A percentile compares a stretch with the other conserved stretches of the same genome.
These are phyloP conservation scores for Drosophila kuntzei DNA, from an alignment of 2,888 invertebrate genomes.

Conservation along the genomic window DNA sequence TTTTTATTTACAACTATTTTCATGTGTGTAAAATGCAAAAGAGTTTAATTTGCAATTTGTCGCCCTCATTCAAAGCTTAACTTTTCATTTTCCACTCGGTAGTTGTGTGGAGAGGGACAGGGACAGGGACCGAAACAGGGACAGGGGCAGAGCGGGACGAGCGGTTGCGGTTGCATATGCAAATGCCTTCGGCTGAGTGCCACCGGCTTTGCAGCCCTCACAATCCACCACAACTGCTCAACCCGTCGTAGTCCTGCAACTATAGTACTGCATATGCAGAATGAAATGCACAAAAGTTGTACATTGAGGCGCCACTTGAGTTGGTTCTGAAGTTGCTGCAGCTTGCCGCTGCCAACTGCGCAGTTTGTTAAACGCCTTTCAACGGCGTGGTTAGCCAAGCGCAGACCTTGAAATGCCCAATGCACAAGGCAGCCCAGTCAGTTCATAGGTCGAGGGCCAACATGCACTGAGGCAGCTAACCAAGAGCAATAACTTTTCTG, in stretches of 20 bases:
- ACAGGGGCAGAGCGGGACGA: not conserved
- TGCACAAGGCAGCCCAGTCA: conserved; percentile 18
- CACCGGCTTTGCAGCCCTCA: conserved; percentile 8
- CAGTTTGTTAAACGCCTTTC: conserved; percentile 81
- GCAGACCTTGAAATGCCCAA: conserved; percentile 75
- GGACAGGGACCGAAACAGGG: not conserved
- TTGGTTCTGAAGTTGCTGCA: conserved; percentile 57
- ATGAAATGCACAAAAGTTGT: conserved; percentile 73
- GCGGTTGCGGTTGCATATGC: conserved; percentile 71
- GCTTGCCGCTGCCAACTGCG: conserved; percentile 56
- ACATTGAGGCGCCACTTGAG: conserved; percentile 71
- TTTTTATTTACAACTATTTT: conserved; percentile 78
- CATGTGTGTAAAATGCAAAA: conserved; percentile 76
- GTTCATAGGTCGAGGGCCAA: conserved; percentile 8
- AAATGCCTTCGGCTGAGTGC: conserved; percentile 65
- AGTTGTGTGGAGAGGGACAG: not conserved
- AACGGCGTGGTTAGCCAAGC: conserved; percentile 76
- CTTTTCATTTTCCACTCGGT: conserved; percentile 61
- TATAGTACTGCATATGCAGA: conserved; percentile 47
- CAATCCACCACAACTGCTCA: not conserved
- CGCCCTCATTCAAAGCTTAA: conserved; percentile 80
- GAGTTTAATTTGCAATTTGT: conserved; percentile 81
- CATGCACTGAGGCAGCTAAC: conserved; percentile 59
- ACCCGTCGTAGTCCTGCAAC: not conserved
- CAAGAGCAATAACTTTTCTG: conserved; percentile 67